Evolutionary conservation across 2,888 invertebrate genomes (phyloP).

Genomic region (Lasioglossum figueresi): DNA sequence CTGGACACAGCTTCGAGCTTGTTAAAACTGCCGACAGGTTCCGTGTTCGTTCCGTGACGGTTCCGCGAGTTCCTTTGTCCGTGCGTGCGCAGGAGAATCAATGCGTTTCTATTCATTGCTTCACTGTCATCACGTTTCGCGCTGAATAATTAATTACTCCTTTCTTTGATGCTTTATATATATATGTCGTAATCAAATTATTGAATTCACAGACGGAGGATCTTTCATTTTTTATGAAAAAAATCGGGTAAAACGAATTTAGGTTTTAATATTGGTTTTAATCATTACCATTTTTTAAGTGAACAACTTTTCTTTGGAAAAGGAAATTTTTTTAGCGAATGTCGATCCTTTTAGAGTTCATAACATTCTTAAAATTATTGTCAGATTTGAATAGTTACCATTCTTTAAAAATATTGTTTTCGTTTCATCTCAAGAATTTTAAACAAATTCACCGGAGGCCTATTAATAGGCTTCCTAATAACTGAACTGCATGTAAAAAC

Average conservation of each 20-base stretch:
- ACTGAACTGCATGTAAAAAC: too few relatives aligned
- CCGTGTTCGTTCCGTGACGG: neutral
- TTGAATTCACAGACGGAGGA: neutral
- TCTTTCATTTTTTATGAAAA: neutral
- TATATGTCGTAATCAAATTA: neutral
- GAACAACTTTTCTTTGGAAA: too few relatives aligned
- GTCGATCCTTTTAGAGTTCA: neutral
- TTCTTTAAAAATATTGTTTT: too few relatives aligned
- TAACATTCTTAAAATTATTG: neutral
- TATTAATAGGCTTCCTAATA: too few relatives aligned
- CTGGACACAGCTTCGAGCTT: constrained; percentile 26
- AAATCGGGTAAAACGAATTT: too few relatives aligned
- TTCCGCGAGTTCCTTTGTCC: neutral
- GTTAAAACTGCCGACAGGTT: constrained; percentile 1
- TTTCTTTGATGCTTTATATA: neutral
- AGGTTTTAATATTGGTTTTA: too few relatives aligned
- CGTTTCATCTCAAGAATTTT: too few relatives aligned
- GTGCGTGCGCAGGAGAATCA: neutral
- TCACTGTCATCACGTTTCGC: neutral
- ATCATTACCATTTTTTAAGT: too few relatives aligned
- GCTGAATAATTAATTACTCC: neutral
- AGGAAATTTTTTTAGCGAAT: too few relatives aligned
- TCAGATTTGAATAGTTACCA: neutral
- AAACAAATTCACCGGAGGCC: too few relatives aligned
- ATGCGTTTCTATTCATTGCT: neutral